A percentile compares a stretch with the other conserved stretches of the same genome.
phyloP scores from a whole-genome alignment of 2,113 vertebrate species.

The Anarhynchus alexandrinus region DNA sequence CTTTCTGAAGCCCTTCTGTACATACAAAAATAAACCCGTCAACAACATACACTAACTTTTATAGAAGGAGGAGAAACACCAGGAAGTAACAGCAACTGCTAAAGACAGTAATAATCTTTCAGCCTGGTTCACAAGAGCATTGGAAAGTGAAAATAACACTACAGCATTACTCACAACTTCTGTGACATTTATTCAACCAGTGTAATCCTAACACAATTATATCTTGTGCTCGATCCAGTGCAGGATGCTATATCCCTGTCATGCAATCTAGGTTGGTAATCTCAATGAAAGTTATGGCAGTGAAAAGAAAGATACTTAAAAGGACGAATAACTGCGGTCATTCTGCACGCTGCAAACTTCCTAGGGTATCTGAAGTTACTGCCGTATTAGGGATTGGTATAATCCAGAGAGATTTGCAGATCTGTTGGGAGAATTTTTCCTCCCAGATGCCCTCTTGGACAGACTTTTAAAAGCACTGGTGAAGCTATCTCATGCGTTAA shows the following conservation, averaged over 20 bases:
- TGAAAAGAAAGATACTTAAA: neutral
- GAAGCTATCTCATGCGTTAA: neutral
- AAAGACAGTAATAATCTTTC: neutral
- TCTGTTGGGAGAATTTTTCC: neutral
- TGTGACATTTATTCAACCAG: neutral
- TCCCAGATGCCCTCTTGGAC: neutral
- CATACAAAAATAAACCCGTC: neutral
- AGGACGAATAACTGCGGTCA: neutral
- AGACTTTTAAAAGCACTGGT: neutral
- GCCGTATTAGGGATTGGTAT: neutral
- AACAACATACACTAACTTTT: neutral
- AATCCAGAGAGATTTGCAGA: neutral
- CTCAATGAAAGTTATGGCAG: neutral
- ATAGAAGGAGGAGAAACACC: neutral
- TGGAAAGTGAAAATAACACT: neutral
- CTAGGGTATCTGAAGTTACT: neutral
- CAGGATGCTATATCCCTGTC: neutral
- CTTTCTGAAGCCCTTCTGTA: neutral
- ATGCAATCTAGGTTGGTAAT: neutral
- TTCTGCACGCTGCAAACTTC: neutral
- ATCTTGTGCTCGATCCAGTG: neutral
- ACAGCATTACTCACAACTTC: neutral
- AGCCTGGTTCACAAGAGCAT: neutral
- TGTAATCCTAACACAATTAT: neutral
- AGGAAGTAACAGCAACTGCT: neutral